Conservation (phyloP, 2,113 vertebrate species). For the Leuciscus idus region DNA sequence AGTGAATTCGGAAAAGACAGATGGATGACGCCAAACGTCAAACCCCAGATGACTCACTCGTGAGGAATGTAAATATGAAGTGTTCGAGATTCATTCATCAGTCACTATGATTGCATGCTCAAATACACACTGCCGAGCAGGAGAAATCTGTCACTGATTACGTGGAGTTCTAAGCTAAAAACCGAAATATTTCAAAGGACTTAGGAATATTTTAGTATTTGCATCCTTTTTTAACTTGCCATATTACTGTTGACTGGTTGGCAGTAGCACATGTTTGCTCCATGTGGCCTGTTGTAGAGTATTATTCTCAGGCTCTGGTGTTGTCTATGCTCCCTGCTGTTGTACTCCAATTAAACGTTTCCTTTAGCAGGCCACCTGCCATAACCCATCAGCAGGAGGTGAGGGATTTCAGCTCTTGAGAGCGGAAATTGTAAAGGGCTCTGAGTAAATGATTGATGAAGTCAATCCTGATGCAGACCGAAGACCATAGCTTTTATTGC, state of each 20-base stretch:
- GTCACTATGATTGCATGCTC: not conserved
- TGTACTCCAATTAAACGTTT: constrained; percentile 40
- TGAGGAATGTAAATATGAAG: constrained; percentile 20
- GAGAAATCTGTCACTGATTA: constrained; percentile 14
- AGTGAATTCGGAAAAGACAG: not conserved
- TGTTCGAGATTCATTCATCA: not conserved
- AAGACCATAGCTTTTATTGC: constrained; percentile 55
- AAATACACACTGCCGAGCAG: not conserved
- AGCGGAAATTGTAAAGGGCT: constrained; percentile 64
- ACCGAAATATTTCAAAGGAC: not conserved
- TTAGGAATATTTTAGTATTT: not conserved
- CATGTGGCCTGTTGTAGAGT: not conserved
- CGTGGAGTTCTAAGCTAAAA: not conserved
- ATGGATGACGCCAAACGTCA: constrained; percentile 1
- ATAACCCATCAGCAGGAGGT: constrained; percentile 58
- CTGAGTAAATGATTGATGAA: constrained; percentile 74
- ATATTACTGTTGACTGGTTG: not conserved
- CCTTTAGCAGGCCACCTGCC: constrained; percentile 42
- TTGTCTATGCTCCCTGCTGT: constrained; percentile 19
- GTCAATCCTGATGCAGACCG: constrained; percentile 58
- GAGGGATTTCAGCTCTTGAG: constrained; percentile 47
- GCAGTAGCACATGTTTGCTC: not conserved
- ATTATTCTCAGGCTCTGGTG: not conserved
- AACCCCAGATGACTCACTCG: not conserved
- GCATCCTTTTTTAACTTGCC: not conserved